Conservation (phyloP, 2,888 invertebrate genomes). For the Amphipyra tragopoginis region DNA sequence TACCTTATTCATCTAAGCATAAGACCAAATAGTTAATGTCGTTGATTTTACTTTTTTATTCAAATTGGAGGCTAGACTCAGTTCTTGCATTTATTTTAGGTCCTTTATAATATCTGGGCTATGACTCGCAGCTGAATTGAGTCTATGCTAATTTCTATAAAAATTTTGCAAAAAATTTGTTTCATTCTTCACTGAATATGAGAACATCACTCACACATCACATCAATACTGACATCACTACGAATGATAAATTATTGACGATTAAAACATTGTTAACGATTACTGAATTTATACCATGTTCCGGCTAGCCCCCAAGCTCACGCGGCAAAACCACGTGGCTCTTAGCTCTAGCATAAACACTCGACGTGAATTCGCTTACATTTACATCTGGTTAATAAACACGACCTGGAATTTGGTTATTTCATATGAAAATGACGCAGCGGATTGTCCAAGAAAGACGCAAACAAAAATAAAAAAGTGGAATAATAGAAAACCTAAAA, state of each 20-base stretch:
- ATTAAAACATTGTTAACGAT: not conserved
- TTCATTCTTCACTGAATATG: too few relatives aligned
- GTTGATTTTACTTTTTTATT: too few relatives aligned
- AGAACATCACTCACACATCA: too few relatives aligned
- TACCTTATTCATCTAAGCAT: too few relatives aligned
- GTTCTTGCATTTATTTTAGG: too few relatives aligned
- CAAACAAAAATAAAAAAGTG: slow-evolving; percentile 4
- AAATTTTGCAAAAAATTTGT: too few relatives aligned
- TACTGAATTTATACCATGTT: slow-evolving; percentile 2
- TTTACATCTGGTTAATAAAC: slow-evolving; percentile 7
- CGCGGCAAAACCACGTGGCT: slow-evolving; percentile 36
- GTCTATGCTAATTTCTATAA: too few relatives aligned
- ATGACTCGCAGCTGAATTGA: too few relatives aligned
- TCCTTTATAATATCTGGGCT: too few relatives aligned
- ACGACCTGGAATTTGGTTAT: not conserved
- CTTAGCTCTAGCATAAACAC: slow-evolving; percentile 10
- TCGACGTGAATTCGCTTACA: slow-evolving; percentile 16
- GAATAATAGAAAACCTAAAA: not conserved
- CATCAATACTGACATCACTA: too few relatives aligned
- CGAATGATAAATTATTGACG: not conserved
- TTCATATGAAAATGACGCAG: slow-evolving; percentile 5
- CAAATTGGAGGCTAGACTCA: too few relatives aligned
- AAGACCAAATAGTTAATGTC: too few relatives aligned
- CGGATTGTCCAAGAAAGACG: not conserved
- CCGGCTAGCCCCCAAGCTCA: slow-evolving; percentile 11